Evolutionary conservation across 2,113 vertebrate species (phyloP).

Genomic region (Corapipo altera): DNA sequence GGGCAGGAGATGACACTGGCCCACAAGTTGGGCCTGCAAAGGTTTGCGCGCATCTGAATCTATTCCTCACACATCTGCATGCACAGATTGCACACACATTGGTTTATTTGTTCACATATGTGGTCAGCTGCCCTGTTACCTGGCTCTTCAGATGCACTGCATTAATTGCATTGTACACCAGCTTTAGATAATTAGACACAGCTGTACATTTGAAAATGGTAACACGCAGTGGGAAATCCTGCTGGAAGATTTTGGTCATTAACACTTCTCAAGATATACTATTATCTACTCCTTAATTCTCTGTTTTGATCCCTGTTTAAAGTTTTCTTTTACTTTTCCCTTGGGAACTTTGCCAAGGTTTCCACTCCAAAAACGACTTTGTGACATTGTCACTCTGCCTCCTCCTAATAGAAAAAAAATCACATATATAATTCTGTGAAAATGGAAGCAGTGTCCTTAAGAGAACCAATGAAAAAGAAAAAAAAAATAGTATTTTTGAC

Average conservation of each 20-base stretch:
- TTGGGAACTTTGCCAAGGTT: not conserved
- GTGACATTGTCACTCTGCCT: not conserved
- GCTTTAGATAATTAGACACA: constrained; percentile 5
- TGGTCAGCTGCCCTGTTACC: not conserved
- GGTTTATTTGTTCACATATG: not conserved
- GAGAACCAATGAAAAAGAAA: not conserved
- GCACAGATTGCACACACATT: not conserved
- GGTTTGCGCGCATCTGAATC: not conserved
- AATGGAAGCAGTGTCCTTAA: not conserved
- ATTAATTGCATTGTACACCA: not conserved
- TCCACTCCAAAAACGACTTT: not conserved
- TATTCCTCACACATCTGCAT: not conserved
- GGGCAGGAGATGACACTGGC: not conserved
- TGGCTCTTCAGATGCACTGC: not conserved
- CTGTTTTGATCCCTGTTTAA: not conserved
- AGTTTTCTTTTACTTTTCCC: not conserved
- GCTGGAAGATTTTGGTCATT: not conserved
- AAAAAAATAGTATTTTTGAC: not conserved
- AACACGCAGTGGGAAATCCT: not conserved
- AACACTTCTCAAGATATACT: not conserved
- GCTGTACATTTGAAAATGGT: not conserved
- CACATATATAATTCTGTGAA: not conserved
- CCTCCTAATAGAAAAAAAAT: not conserved
- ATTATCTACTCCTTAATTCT: not conserved
- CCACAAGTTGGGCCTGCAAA: not conserved